These are phyloP conservation scores for Melanotaenia trifasciata DNA, from an alignment of 2,797 vertebrate genomes.

Conservation along the genomic window DNA sequence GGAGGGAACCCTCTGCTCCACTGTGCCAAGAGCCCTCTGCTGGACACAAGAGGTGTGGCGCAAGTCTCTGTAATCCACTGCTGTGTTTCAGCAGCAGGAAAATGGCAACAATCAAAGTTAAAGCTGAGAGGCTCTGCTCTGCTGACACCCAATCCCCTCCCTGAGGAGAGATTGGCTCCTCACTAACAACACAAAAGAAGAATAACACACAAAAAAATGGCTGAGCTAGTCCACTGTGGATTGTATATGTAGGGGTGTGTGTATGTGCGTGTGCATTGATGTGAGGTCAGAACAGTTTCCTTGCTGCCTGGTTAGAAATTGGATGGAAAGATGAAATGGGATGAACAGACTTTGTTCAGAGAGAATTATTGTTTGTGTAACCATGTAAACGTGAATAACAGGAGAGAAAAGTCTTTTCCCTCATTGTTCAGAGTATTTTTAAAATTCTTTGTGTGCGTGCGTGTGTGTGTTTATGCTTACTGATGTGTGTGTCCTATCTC, in stretches of 20 bases:
- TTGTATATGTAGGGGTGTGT: constrained; percentile 20
- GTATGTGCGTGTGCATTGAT: constrained; percentile 12
- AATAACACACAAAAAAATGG: constrained; percentile 40
- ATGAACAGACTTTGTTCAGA: constrained; percentile 12
- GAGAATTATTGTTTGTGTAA: constrained; percentile 4
- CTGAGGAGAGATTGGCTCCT: constrained; percentile 40
- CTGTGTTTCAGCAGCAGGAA: constrained; percentile 33
- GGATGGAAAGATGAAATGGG: constrained; percentile 23
- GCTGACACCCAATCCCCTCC: constrained; percentile 43
- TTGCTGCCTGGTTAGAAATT: constrained; percentile 17
- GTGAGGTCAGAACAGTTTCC: constrained; percentile 19
- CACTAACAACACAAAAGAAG: constrained; percentile 43
- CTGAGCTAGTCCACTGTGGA: constrained; percentile 32
- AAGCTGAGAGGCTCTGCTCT: constrained; percentile 59
- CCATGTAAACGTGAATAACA: not conserved
- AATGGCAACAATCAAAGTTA: constrained; percentile 53
- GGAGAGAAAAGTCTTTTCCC: not conserved
- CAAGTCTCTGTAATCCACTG: constrained; percentile 8
- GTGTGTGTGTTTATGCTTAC: constrained; percentile 9
- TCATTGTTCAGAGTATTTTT: constrained; percentile 11
- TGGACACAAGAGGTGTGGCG: constrained; percentile 53
- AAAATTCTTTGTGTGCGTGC: constrained; percentile 4
- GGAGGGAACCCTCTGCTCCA: constrained; percentile 29
- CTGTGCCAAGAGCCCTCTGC: constrained; percentile 71
- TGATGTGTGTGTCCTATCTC: constrained; percentile 34